Base-by-base conservation (phyloP, 2,797 vertebrate genomes). In the Heteromormyrus szaboi region DNA sequence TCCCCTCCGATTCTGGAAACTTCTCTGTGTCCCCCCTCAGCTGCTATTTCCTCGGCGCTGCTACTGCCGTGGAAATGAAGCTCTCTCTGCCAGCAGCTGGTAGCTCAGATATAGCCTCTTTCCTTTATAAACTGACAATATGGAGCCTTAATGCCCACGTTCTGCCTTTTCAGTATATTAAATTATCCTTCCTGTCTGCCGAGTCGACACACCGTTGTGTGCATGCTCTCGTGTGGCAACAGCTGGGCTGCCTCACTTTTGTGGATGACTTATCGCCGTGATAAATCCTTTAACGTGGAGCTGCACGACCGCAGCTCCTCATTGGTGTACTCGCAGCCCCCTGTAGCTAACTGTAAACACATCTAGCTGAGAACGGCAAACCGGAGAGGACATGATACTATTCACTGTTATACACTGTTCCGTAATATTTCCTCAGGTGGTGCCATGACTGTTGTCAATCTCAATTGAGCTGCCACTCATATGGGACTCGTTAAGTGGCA, bases 11-110 rank as follows among this genome's bases (percentile, higher is more conserved):
- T 79, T 88, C 81, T 84, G 54, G 72, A 56, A 83, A 65, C 87
- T 88, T 88, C 72, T 50, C 87, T 51, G 87, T 65, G 62, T 88
- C 72, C 6, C 56, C 29, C 65, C 65, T 33, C 29, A 14, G 65
- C 65, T 72, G 65, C 65, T 29, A 33, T 72, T 72, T 79, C 72
- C 72, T 79, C 72, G 0, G 37, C 1, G 17, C 72, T n/a, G 37
- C 37, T 79, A 79, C 72, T 9, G 72, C 37, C 2, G 17, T 44
- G 72, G 37, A 79, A 79, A 79, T 29, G 37, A 79, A 41, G 14
- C 37, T 6, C 14, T 79, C 72, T 79, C 37, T 41, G 72, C 72
- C 72, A 79, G 72, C 72, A 17, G 72, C 72, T 79, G 72, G 72
- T 79, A 44, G 5, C 72, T 44, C 72, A 44, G 72, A 44, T 44